phyloP scores from a whole-genome alignment of 2,113 vertebrate genomes.

The Saguinus imperator region DNA sequence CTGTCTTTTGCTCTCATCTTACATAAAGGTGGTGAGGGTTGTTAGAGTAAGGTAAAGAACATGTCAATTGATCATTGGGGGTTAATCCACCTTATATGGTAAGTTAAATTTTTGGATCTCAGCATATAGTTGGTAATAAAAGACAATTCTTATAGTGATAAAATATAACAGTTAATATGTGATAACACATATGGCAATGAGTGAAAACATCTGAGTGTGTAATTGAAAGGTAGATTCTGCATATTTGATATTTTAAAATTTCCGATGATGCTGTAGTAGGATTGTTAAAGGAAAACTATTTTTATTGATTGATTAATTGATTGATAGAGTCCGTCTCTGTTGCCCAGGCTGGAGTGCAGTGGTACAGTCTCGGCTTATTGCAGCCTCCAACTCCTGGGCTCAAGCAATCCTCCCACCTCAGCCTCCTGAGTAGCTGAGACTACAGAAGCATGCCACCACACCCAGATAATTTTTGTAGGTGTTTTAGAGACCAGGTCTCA shows the following conservation, averaged over 20 bases:
- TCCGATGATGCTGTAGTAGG: background rate
- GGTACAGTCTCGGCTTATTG: background rate
- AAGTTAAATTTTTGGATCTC: background rate
- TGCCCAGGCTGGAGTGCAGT: background rate
- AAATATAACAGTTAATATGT: background rate
- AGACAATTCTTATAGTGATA: background rate
- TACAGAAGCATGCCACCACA: background rate
- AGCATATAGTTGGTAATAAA: background rate
- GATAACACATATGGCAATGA: background rate
- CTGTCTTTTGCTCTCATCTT: background rate
- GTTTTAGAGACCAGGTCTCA: background rate
- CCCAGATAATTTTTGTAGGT: background rate
- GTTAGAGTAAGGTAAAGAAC: background rate
- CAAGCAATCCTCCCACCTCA: background rate
- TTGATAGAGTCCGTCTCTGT: background rate
- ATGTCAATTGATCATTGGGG: background rate
- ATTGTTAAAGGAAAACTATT: constrained; percentile 12
- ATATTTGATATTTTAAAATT: background rate
- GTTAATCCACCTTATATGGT: background rate
- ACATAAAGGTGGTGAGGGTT: background rate
- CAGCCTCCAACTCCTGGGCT: background rate
- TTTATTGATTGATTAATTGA: background rate
- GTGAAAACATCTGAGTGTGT: background rate
- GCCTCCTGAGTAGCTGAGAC: background rate
- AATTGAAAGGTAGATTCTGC: background rate